Evolutionary conservation across 2,113 vertebrate genomes (phyloP).

Genomic region (Nicator chloris): DNA sequence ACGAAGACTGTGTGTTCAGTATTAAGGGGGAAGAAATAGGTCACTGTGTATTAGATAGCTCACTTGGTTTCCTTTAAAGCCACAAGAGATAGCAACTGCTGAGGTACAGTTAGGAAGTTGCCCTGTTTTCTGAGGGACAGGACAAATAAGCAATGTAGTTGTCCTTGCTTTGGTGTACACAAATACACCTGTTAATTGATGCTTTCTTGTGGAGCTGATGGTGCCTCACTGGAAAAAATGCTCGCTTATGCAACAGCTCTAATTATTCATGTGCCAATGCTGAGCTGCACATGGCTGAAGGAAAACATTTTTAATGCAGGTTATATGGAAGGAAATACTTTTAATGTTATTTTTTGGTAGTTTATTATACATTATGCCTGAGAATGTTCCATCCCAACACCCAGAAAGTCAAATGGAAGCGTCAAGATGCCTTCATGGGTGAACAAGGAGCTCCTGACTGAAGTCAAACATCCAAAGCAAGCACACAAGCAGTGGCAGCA

Average conservation of each 20-base stretch:
- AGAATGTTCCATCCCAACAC: not conserved
- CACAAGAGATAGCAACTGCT: not conserved
- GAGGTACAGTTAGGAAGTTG: not conserved
- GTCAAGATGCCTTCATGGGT: not conserved
- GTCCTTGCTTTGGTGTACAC: not conserved
- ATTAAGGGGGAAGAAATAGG: not conserved
- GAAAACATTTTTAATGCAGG: not conserved
- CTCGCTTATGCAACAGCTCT: not conserved
- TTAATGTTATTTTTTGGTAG: not conserved
- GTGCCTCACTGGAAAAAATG: not conserved
- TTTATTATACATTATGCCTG: not conserved
- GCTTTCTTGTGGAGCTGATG: not conserved
- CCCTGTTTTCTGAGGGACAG: not conserved
- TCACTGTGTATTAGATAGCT: not conserved
- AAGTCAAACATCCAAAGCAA: not conserved
- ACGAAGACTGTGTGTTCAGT: not conserved
- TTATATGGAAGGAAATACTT: not conserved
- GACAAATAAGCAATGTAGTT: not conserved
- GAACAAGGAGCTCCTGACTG: not conserved
- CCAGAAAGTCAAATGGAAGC: not conserved
- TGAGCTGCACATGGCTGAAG: not conserved
- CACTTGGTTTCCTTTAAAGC: not conserved
- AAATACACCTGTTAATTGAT: not conserved
- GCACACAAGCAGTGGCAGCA: not conserved
- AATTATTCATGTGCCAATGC: not conserved